phyloP scores from a whole-genome alignment of 2,797 vertebrate genomes.

The Paguma larvata region DNA sequence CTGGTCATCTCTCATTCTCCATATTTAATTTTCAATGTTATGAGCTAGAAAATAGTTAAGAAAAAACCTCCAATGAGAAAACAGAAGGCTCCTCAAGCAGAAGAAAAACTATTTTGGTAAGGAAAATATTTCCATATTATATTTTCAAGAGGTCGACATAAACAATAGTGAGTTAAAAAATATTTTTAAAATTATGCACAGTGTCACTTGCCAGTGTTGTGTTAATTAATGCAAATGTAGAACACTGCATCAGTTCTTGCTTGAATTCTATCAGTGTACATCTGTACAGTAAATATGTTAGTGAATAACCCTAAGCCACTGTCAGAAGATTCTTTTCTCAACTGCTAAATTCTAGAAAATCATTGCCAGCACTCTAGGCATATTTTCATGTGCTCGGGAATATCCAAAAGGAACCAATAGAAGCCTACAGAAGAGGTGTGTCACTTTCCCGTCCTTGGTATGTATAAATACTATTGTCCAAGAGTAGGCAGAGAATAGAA shows the following conservation, averaged over 20 bases:
- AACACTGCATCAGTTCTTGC: constrained; percentile 67
- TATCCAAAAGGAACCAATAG: background rate
- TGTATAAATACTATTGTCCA: background rate
- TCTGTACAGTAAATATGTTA: constrained; percentile 76
- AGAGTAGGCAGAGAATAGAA: background rate
- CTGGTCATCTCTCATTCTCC: background rate
- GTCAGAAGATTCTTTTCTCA: constrained; percentile 73
- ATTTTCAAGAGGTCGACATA: constrained; percentile 75
- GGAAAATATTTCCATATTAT: constrained; percentile 77
- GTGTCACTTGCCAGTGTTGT: constrained; percentile 77
- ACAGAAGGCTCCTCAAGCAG: constrained; percentile 65
- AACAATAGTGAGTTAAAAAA: constrained; percentile 77
- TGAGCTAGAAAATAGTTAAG: background rate
- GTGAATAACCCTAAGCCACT: constrained; percentile 72
- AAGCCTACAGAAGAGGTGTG: background rate
- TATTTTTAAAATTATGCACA: constrained; percentile 75
- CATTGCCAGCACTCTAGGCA: constrained; percentile 72
- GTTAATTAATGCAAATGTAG: constrained; percentile 81
- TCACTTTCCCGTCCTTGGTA: background rate
- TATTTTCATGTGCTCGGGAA: constrained; percentile 54
- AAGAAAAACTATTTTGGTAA: constrained; percentile 69
- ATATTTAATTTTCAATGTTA: constrained; percentile 54
- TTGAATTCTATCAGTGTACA: constrained; percentile 68
- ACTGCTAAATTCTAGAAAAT: constrained; percentile 66
- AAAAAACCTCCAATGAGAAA: constrained; percentile 34